These are phyloP conservation scores for Sprattus sprattus DNA, from an alignment of 2,113 vertebrate species.

Conservation along the genomic window DNA sequence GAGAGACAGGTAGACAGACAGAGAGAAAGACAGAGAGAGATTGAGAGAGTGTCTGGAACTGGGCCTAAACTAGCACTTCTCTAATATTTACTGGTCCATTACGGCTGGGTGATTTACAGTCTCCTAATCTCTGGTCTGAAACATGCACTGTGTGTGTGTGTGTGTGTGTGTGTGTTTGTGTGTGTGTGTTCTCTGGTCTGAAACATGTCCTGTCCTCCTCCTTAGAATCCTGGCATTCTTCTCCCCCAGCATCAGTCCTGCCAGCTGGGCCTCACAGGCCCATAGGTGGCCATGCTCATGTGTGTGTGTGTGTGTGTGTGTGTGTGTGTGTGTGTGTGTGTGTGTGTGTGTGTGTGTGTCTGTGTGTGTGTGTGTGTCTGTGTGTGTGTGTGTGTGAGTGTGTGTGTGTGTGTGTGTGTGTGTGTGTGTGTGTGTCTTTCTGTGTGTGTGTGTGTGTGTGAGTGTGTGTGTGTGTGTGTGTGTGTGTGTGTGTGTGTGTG, in stretches of 20 bases:
- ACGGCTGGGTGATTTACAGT: background rate
- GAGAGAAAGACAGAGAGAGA: background rate
- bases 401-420: too few relatives aligned
- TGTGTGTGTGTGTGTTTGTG: too few relatives aligned
- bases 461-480: background rate
- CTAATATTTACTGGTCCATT: background rate
- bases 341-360: background rate
- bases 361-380: background rate
- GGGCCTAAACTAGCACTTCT: background rate
- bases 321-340: background rate
- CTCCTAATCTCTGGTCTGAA: too few relatives aligned
- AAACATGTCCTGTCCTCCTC: background rate
- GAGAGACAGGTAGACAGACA: too few relatives aligned
- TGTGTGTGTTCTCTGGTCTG: background rate
- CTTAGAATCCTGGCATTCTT: background rate
- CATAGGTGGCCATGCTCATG: too few relatives aligned
- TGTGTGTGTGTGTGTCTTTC: background rate
- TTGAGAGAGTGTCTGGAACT: background rate
- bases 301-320: background rate
- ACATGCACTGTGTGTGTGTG: too few relatives aligned
- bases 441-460: too few relatives aligned
- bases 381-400: background rate
- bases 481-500: background rate
- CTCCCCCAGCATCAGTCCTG: background rate
- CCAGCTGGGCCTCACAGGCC: background rate